Conservation (phyloP, 1,140 invertebrate genomes). For the Globodera rostochiensis region DNA sequence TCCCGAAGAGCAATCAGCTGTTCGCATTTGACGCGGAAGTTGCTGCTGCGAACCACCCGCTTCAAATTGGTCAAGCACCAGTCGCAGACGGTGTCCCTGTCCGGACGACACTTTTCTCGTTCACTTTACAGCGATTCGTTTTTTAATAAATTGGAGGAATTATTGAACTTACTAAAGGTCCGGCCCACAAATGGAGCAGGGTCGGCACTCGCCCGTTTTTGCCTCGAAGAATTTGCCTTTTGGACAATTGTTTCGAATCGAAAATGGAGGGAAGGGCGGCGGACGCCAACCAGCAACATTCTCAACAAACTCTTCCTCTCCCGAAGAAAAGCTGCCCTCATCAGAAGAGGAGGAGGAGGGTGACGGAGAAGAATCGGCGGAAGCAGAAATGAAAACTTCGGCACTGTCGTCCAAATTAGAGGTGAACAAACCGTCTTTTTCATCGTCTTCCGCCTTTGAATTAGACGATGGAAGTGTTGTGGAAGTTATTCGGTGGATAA, state of each 20-base stretch:
- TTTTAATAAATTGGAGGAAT: not conserved
- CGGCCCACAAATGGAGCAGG: constrained; percentile 30
- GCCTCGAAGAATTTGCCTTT: constrained; percentile 13
- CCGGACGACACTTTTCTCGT: constrained; percentile 24
- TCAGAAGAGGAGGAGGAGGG: not conserved
- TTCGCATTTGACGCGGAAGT: constrained; percentile 35
- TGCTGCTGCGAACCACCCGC: constrained; percentile 22
- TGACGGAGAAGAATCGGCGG: not conserved
- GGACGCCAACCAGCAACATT: constrained; percentile 18
- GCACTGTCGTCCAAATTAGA: not conserved
- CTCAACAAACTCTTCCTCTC: constrained; percentile 19
- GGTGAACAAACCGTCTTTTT: not conserved
- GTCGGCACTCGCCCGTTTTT: constrained; percentile 4
- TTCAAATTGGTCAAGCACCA: constrained; percentile 34
- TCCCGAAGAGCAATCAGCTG: constrained; percentile 26
- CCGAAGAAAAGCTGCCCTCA: not conserved
- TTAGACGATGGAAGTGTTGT: not conserved
- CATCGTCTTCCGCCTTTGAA: not conserved
- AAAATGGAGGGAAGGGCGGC: not conserved
- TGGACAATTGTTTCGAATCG: not conserved
- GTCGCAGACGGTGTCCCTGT: constrained; percentile 42
- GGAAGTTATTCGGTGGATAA: not conserved
- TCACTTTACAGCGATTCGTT: constrained; percentile 7
- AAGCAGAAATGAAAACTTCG: not conserved
- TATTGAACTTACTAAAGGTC: constrained; percentile 30